Conservation (phyloP, 2,888 invertebrate genomes). For the Periphyllus acericola region DNA sequence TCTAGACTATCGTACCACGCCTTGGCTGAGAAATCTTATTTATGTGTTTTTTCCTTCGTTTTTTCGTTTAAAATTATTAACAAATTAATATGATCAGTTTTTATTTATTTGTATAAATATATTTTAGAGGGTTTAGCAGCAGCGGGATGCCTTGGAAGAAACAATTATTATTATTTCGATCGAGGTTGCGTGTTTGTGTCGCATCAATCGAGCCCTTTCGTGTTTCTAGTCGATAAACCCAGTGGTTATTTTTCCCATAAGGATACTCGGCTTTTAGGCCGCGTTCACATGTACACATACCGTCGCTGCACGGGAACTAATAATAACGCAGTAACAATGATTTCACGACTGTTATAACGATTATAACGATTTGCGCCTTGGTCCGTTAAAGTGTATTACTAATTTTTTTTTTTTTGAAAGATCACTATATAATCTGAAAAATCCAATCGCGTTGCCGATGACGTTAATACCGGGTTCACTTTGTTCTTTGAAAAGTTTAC, state of each 20-base stretch:
- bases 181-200: constrained; percentile 50
- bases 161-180: constrained; percentile 57
- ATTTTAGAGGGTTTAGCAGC: not conserved
- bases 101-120: not conserved
- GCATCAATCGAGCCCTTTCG: constrained; percentile 57
- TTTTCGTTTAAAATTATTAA: not conserved
- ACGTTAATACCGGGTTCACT: not conserved
- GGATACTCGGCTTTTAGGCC: constrained; percentile 45
- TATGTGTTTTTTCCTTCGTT: not conserved
- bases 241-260: constrained; percentile 55
- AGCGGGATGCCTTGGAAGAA: constrained; percentile 44
- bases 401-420: not conserved
- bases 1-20: not conserved
- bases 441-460: not conserved
- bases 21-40: not conserved
- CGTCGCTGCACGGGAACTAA: constrained; percentile 8
- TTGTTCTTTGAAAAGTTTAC: not conserved
- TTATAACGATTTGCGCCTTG: constrained; percentile 47
- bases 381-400: constrained; percentile 1
- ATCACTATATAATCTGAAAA: constrained; percentile 3
- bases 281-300: constrained; percentile 6
- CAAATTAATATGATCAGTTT: not conserved
- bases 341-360: constrained; percentile 39
- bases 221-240: constrained; percentile 54
- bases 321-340: constrained; percentile 39